Percentiles rank a stretch among this genome's conserved stretches.
These are phyloP conservation scores for Macropis europaea DNA, from an alignment of 2,888 invertebrate species.

Conservation along the genomic window DNA sequence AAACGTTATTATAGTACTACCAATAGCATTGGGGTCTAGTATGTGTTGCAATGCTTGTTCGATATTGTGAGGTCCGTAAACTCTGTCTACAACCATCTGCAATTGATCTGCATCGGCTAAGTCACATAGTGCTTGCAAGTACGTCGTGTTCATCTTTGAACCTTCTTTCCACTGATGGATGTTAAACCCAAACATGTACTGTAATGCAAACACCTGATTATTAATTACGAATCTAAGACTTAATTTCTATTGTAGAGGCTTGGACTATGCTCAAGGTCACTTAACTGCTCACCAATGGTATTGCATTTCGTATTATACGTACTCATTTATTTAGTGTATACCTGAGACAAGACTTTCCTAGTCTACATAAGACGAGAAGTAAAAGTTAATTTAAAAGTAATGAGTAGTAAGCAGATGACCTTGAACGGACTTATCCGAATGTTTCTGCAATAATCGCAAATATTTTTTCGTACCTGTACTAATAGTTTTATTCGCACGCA, in stretches of 20 bases:
- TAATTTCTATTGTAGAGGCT: too few species aligned
- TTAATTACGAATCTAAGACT: conserved; percentile 25
- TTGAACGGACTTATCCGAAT: too few species aligned
- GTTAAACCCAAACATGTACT: conserved; percentile 78
- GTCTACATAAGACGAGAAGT: too few species aligned
- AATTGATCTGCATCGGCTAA: conserved; percentile 82
- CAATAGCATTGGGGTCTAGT: conserved; percentile 78
- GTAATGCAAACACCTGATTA: conserved; percentile 44
- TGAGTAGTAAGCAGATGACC: too few species aligned
- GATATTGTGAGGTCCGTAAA: conserved; percentile 79
- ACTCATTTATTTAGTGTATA: too few species aligned
- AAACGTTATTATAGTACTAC: conserved; percentile 81
- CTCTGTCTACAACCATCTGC: conserved; percentile 83
- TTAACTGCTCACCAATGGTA: too few species aligned
- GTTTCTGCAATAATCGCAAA: too few species aligned
- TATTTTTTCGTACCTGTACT: conserved; percentile 76
- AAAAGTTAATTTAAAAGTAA: too few species aligned
- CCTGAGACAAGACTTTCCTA: too few species aligned
- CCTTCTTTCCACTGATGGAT: conserved; percentile 75
- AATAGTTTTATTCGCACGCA: conserved; percentile 79
- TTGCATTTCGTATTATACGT: too few species aligned
- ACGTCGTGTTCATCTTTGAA: conserved; percentile 69
- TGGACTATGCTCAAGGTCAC: too few species aligned
- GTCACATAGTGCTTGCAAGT: conserved; percentile 77
- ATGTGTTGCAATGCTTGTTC: conserved; percentile 80